These are phyloP conservation scores for Myxocyprinus asiaticus DNA, from an alignment of 2,113 vertebrate genomes.

Conservation along the genomic window DNA sequence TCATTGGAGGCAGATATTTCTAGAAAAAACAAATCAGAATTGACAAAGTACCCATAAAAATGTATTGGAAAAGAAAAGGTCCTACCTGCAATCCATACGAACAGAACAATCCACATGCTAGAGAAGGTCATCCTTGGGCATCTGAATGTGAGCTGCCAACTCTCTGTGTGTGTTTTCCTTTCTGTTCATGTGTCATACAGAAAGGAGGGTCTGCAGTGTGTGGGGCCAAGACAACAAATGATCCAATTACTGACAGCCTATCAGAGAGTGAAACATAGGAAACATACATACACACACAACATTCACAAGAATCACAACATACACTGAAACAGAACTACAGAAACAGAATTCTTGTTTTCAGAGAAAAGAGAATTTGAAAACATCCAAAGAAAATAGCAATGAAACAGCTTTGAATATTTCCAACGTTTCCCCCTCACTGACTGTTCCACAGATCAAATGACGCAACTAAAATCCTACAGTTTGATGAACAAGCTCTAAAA, in stretches of 20 bases:
- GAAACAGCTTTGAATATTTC: too few species aligned
- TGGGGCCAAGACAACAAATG: conserved; percentile 52
- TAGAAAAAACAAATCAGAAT: too few species aligned
- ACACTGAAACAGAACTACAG: not conserved
- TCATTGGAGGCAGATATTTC: too few species aligned
- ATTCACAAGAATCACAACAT: too few species aligned
- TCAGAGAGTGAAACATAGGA: conserved; percentile 49
- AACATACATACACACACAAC: conserved; percentile 5
- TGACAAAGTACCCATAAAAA: not conserved
- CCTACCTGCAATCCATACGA: conserved; percentile 63
- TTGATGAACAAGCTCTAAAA: too few species aligned
- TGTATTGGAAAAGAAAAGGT: not conserved
- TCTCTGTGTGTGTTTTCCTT: conserved; percentile 49
- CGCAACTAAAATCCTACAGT: too few species aligned
- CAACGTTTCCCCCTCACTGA: too few species aligned
- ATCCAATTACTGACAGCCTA: conserved; percentile 57
- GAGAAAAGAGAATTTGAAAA: not conserved
- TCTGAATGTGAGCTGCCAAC: not conserved
- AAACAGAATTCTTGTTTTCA: conserved; percentile 7
- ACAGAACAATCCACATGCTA: conserved; percentile 50
- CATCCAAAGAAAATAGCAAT: too few species aligned
- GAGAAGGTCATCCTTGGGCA: conserved; percentile 57
- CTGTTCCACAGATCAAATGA: too few species aligned
- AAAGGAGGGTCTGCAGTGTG: conserved; percentile 67
- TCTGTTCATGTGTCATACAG: conserved; percentile 59